Evolutionary conservation across 2,113 vertebrate genomes (phyloP).

Genomic region (Scophthalmus maximus): DNA sequence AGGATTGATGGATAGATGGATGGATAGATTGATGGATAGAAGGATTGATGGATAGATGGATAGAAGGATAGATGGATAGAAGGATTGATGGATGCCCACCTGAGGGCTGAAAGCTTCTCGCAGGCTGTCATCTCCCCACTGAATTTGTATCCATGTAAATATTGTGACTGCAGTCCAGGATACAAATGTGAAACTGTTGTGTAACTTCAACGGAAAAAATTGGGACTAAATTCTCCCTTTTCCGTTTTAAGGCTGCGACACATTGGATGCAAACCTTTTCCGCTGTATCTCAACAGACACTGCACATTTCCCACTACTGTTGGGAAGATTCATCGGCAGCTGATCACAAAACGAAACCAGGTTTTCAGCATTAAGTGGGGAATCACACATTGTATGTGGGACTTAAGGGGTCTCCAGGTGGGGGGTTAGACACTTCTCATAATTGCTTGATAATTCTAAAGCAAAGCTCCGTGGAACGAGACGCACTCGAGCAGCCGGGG

Average conservation of each 20-base stretch:
- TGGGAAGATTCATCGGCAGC: conserved; percentile 1
- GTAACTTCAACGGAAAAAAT: no score
- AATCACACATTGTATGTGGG: conserved; percentile 9
- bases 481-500: conserved; percentile 15
- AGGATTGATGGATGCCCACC: no score
- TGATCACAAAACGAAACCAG: conserved; percentile 25
- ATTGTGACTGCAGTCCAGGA: no score
- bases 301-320: not conserved
- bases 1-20: no score
- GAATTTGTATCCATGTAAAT: no score
- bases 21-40: no score
- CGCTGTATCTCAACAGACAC: not conserved
- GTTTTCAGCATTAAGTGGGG: conserved; percentile 1
- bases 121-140: no score
- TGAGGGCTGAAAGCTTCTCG: no score
- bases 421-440: not conserved
- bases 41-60: no score
- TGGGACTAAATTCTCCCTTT: not conserved
- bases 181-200: no score
- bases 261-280: not conserved
- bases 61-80: no score
- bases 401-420: conserved; percentile 27
- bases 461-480: conserved; percentile 21
- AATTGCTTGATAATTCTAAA: conserved; percentile 33
- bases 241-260: not conserved